Evolutionary conservation across 1,140 invertebrate genomes (phyloP), one percentile per base, ranked within the genome.

Genomic region (Paramacrobiotus metropolitanus): DNA sequence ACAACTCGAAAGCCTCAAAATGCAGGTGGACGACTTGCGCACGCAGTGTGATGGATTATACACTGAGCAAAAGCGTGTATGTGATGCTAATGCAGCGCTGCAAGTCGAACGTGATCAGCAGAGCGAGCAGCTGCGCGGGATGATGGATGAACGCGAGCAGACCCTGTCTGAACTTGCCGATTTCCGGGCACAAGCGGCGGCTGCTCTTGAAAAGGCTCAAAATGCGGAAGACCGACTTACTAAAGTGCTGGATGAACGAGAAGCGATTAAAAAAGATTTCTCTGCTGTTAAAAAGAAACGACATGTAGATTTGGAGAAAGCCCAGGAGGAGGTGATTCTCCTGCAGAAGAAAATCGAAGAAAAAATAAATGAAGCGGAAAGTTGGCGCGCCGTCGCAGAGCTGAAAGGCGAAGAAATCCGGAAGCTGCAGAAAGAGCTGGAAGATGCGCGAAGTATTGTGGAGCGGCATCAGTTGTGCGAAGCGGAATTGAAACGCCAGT

Each of bases 141-240:
- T n/a, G n/a, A n/a, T n/a, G n/a, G n/a, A n/a, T n/a, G n/a, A n/a
- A n/a, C n/a, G n/a, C n/a, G n/a, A n/a, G n/a, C n/a, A n/a, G n/a
- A n/a, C n/a, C n/a, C n/a, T n/a, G n/a, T n/a, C n/a, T n/a, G n/a
- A n/a, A n/a, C n/a, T n/a, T n/a, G n/a, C n/a, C n/a, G n/a, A n/a
- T n/a, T n/a, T n/a, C n/a, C n/a, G n/a, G n/a, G n/a, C n/a, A n/a
- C n/a, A n/a, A n/a, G n/a, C n/a, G n/a, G n/a, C n/a, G n/a, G n/a
- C n/a, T n/a, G n/a, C n/a, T n/a, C n/a, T n/a, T n/a, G n/a, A n/a
- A n/a, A n/a, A n/a, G n/a, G n/a, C n/a, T n/a, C n/a, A n/a, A n/a
- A n/a, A n/a, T n/a, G n/a, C 69, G 30, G 64, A 70, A 67, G 29
- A 30, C 2, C 21, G 18, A 4, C 21, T 60, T 21, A 30, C 59